Evolutionary conservation across 2,888 invertebrate genomes (phyloP).

Genomic region (Coelopa pilipes): DNA sequence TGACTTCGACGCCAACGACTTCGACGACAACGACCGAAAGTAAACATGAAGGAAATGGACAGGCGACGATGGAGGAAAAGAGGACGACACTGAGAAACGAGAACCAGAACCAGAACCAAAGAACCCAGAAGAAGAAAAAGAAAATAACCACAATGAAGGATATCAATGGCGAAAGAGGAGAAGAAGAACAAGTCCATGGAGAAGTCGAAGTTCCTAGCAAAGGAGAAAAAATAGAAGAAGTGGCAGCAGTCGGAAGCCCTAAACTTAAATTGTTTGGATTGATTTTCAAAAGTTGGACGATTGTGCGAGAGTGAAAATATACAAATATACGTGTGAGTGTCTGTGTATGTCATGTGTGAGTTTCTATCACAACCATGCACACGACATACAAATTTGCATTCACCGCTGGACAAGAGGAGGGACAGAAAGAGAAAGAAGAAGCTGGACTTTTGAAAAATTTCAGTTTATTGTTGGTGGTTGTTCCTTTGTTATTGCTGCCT

Average conservation of each 20-base stretch:
- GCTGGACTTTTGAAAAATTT: conserved; percentile 17
- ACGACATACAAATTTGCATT: not conserved
- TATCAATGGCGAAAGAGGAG: not conserved
- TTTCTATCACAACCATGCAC: not conserved
- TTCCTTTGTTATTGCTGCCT: not conserved
- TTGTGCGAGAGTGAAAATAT: no score
- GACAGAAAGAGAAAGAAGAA: not conserved
- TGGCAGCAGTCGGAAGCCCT: conserved; percentile 1
- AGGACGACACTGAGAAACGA: not conserved
- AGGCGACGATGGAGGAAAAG: not conserved
- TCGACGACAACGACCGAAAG: no score
- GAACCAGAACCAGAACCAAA: no score
- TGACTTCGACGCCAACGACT: no score
- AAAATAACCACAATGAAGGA: not conserved
- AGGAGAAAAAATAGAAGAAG: no score
- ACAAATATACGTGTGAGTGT: not conserved
- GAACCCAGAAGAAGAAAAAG: not conserved
- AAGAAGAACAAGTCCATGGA: not conserved
- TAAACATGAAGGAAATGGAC: no score
- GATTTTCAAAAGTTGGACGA: conserved; percentile 8
- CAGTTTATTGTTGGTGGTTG: conserved; percentile 21
- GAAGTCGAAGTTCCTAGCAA: not conserved
- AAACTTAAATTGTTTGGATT: conserved; percentile 23
- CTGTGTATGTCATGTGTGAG: not conserved
- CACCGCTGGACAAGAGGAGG: not conserved